Base-by-base conservation (phyloP, 2,113 vertebrate species). In the Oncorhynchus mykiss region DNA sequence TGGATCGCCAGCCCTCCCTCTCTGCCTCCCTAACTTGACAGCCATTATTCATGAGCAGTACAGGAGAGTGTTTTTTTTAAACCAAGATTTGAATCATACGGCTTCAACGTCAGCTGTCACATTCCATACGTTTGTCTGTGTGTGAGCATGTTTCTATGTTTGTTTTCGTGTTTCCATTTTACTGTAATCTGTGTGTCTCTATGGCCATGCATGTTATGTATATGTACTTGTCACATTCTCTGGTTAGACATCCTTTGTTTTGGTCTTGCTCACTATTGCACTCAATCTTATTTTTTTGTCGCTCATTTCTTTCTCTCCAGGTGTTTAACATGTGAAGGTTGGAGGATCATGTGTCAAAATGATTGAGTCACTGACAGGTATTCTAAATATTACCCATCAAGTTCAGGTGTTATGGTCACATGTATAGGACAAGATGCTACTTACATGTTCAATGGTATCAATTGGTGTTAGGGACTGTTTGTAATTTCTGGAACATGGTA, bases 21-120 rank as follows among this genome's bases (percentile, higher is more conserved):
- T 66, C n/a, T 34, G 31, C n/a, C 45, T 24, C 73, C 66, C 72
- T 27, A 51, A 31, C 60, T 74, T 27, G 39, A 51, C 72, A 66
- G 65, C 72, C 22, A 67, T 74, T 27, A 74, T 74, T 74, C 45
- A 74, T 74, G 71, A 74, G 72, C 57, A 11, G 20, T 5, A 24
- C 24, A 18, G 24, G 51, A 31, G 62, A 25, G 72, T 14, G 18
- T 48, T 39, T 49, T 49, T 65, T 34, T 39, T 39, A 39, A 72
- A 72, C 71, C 31, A 3, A 20, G 72, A 39, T 49, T 65, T 65
- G 39, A 62, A 65, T 73, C 34, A 70, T 20, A 27, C 14, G 34
- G 31, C 39, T 48, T 66, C 9, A 49, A 18, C 39, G 11, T 8
- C 24, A 20, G 39, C 62, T 29, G 22, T 39, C 72, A 66, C 34